These are phyloP conservation scores for Julus scanicus DNA, from an alignment of 2,888 invertebrate genomes.

Conservation along the genomic window DNA sequence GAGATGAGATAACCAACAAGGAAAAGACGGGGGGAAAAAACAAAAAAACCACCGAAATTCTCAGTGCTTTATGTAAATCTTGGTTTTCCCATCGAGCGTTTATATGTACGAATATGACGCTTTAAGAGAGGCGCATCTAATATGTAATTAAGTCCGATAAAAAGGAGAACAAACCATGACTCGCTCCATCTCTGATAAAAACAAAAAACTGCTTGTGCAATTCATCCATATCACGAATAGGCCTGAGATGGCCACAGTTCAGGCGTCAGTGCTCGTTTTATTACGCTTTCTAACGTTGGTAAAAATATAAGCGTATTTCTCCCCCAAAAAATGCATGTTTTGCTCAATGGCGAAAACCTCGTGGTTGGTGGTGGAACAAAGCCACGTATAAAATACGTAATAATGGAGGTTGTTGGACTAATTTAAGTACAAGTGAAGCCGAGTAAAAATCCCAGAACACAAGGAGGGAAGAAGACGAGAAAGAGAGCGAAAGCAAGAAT, in stretches of 20 bases:
- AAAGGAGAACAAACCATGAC: not conserved
- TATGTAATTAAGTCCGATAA: slow-evolving; percentile 26
- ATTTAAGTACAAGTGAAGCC: slow-evolving; percentile 31
- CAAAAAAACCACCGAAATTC: too few relatives aligned
- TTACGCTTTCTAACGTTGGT: not conserved
- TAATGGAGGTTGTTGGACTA: slow-evolving; percentile 39
- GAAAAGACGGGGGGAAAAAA: too few relatives aligned
- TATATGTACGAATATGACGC: too few relatives aligned
- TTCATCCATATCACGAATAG: not conserved
- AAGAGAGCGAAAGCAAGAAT: not conserved
- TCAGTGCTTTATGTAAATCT: not conserved
- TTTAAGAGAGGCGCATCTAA: not conserved
- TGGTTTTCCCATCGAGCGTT: not conserved
- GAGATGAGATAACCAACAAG: too few relatives aligned
- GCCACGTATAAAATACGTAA: slow-evolving; percentile 5
- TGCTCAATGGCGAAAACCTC: not conserved
- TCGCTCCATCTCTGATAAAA: not conserved
- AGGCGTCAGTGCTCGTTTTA: slow-evolving; percentile 16
- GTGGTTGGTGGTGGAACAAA: slow-evolving; percentile 25
- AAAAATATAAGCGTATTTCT: not conserved
- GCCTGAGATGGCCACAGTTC: not conserved
- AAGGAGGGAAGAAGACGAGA: not conserved
- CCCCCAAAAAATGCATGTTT: slow-evolving; percentile 3
- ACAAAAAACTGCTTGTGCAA: not conserved
- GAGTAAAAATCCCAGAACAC: not conserved